Percentiles rank a stretch among this genome's conserved stretches.
Evolutionary conservation across 2,888 invertebrate species (phyloP).

Genomic region (Callimorpha dominula): DNA sequence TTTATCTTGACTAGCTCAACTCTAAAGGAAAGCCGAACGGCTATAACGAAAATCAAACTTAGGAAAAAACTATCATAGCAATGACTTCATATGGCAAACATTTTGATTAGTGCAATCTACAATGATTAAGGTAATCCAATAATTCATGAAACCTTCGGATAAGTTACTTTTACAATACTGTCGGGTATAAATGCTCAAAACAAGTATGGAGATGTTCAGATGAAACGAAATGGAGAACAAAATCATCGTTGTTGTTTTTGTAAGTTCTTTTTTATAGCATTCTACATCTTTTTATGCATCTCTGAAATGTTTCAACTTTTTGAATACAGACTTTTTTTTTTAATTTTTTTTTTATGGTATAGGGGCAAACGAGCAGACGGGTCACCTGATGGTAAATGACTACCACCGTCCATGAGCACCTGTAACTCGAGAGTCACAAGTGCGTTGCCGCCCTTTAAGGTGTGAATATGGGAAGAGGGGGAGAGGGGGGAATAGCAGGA

Average conservation of each 20-base stretch:
- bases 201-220: conserved; percentile 8
- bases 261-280: conserved; percentile 19
- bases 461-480: no score
- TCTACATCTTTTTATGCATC: not conserved
- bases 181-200: conserved; percentile 37
- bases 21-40: not conserved
- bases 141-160: conserved; percentile 18
- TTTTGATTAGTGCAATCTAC: conserved; percentile 18
- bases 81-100: conserved; percentile 1
- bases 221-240: conserved; percentile 34
- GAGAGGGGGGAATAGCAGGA: no score
- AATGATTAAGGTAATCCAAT: conserved; percentile 13
- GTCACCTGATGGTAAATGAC: no score
- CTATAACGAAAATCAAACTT: not conserved
- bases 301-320: not conserved
- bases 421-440: no score
- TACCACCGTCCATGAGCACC: no score
- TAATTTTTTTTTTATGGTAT: no score
- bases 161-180: conserved; percentile 35
- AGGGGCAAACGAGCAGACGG: no score
- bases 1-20: not conserved
- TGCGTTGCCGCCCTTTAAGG: no score
- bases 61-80: not conserved
- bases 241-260: conserved; percentile 35
- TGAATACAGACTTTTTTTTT: no score